Conservation (phyloP, 2,113 vertebrate species). For the Benitochromis conjunctus region DNA sequence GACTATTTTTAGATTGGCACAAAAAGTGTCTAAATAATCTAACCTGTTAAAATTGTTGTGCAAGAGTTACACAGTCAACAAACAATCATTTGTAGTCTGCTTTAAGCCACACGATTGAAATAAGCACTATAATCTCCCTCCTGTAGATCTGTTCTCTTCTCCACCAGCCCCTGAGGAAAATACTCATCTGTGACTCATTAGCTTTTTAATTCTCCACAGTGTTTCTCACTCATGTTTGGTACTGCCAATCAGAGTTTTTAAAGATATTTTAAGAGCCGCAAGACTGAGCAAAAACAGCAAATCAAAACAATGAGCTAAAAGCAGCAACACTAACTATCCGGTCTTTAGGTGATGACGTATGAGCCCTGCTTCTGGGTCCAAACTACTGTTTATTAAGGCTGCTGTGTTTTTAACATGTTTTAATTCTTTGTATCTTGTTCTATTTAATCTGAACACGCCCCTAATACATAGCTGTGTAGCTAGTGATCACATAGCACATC, state of each 20-base stretch:
- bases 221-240: not conserved
- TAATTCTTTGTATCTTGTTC: too few species aligned
- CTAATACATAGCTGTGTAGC: too few species aligned
- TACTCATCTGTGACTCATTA: not conserved
- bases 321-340: not conserved
- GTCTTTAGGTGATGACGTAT: too few species aligned
- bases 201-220: not conserved
- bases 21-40: not conserved
- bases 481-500: too few species aligned
- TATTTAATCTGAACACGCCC: too few species aligned
- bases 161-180: not conserved
- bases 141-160: not conserved
- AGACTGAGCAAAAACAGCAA: not conserved
- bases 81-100: not conserved
- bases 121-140: not conserved
- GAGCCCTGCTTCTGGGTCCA: too few species aligned
- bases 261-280: not conserved
- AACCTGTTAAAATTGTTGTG: not conserved
- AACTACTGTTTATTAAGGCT: too few species aligned
- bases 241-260: accelerated
- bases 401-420: too few species aligned
- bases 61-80: accelerated
- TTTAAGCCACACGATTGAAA: accelerated
- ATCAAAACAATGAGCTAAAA: not conserved
- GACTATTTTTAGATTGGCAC: not conserved